phyloP scores from a whole-genome alignment of 1,140 invertebrate genomes.

The Pentalonia nigronervosa region DNA sequence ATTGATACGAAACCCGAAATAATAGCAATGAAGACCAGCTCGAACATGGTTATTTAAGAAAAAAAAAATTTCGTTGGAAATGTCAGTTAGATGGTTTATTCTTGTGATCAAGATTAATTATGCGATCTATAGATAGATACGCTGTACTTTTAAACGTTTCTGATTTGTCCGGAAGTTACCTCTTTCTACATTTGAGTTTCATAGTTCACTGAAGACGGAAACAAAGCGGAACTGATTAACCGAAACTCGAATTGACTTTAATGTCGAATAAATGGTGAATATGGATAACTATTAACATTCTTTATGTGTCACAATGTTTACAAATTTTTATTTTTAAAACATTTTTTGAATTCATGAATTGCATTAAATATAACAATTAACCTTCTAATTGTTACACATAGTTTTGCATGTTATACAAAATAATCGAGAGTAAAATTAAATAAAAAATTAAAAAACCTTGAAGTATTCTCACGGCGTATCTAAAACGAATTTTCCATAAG shows the following conservation, averaged over 20 bases:
- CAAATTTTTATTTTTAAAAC: background rate
- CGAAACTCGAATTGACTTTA: background rate
- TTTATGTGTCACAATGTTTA: background rate
- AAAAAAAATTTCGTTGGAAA: background rate
- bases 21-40: background rate
- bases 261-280: background rate
- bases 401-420: background rate
- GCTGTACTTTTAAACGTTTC: constrained; percentile 22
- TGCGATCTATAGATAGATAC: background rate
- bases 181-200: constrained; percentile 3
- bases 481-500: constrained; percentile 45
- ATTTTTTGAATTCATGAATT: background rate
- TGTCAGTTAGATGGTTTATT: background rate
- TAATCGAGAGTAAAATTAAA: background rate
- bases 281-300: background rate
- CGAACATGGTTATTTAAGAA: background rate
- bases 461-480: constrained; percentile 44
- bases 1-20: background rate
- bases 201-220: constrained; percentile 21
- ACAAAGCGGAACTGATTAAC: constrained; percentile 45
- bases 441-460: constrained; percentile 31
- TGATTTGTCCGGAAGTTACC: constrained; percentile 40
- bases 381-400: background rate
- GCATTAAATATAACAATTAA: background rate
- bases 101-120: background rate